Conservation (phyloP, 2,888 invertebrate species). For the Gymnocheta viridis region DNA sequence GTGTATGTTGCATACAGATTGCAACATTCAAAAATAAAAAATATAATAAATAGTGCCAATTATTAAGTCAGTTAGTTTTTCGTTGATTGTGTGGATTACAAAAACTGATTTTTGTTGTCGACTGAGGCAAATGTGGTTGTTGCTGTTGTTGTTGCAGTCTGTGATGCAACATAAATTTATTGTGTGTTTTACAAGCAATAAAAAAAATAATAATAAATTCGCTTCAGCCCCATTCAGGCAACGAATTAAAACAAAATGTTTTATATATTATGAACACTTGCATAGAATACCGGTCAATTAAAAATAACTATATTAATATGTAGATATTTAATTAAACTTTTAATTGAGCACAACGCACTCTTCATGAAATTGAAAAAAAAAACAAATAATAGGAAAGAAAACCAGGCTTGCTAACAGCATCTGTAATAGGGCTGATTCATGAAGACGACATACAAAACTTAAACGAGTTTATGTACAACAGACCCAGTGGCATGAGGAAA, state of each 20-base stretch:
- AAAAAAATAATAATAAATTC: neutral
- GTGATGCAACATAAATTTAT: constrained; percentile 24
- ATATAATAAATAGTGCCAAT: constrained; percentile 34
- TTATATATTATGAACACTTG: no score
- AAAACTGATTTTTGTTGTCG: constrained; percentile 1
- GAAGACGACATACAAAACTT: constrained; percentile 7
- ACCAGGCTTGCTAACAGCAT: neutral
- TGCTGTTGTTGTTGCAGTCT: constrained; percentile 24
- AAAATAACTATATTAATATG: no score
- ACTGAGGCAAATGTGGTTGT: constrained; percentile 11
- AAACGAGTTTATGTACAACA: constrained; percentile 25
- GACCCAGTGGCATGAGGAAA: constrained; percentile 68
- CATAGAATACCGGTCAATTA: no score
- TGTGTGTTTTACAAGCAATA: neutral
- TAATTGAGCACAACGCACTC: neutral
- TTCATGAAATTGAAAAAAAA: neutral
- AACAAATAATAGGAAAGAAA: neutral
- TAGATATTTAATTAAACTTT: neutral
- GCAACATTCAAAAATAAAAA: constrained; percentile 6
- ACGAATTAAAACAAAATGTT: neutral
- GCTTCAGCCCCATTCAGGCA: constrained; percentile 13
- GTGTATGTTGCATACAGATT: neutral
- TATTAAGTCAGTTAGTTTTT: constrained; percentile 38
- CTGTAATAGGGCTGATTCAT: constrained; percentile 22
- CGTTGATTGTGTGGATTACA: neutral